Base-by-base conservation (phyloP, 2,888 invertebrate species). In the Pseudeuparius sepicola region DNA sequence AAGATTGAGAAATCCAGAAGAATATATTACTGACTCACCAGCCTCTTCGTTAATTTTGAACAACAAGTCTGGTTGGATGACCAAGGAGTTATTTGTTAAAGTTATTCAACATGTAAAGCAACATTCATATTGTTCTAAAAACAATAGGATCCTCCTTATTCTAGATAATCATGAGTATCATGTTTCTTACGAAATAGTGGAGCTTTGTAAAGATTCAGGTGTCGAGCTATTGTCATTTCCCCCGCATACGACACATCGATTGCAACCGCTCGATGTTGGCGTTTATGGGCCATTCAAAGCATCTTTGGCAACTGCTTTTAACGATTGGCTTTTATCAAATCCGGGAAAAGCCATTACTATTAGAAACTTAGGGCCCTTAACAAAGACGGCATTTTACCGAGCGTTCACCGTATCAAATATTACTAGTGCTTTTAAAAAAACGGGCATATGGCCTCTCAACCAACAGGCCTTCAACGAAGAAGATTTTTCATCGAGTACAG, bases 381-480 rank as follows among this genome's bases (percentile, higher is more conserved):
- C 36, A 11, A 16, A 14, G 4, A 18, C 25, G 20, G 13, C 45
- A 20, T 31, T 34, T 5, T 37, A 32, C 16, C 10, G 39, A n/a
- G 38, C 42, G 11, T 11, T 28, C 16, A 35, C 34, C 34, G 34
- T 33, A 14, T 27, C 12, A 2, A 44, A 46, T 29, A 46, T 44
- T 10, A 35, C 48, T 4, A 41, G 36, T 37, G 44, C 42, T 9
- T 53, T 53, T 37, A 10, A 20, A 15, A 40, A 37, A 18, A 45
- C 43, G 16, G 48, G 49, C 7, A 44, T 48, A 25, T 45, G 34
- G 27, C 47, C 49, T 24, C 37, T 40, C 16, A 42, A 49, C 29
- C 16, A 18, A 37, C 24, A 39, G 14, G 31, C 40, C 15, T 47
- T 47, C 31, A 32, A 17, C 11, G 44, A 47, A 16, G 27, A 18